Evolutionary conservation across 1,140 invertebrate genomes (phyloP), one percentile per base, ranked within the genome.

Genomic region (Oreohelix idahoensis): DNA sequence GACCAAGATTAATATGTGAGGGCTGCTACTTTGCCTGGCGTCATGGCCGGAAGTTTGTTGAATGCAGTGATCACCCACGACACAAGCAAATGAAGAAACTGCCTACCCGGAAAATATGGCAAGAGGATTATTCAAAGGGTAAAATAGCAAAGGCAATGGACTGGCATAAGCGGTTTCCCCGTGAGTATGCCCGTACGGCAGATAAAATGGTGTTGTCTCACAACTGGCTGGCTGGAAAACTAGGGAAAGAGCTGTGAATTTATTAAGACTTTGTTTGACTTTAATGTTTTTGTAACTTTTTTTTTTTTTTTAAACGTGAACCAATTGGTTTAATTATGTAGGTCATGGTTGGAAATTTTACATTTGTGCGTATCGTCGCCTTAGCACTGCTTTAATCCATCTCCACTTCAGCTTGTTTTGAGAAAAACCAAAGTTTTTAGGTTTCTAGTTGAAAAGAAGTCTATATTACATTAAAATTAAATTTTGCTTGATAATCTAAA

Each of bases 41-140:
- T 79, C 93, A 96, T 89, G 94, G 95, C 83, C 93, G 95, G 51
- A 88, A 95, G 84, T 96, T 95, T 92, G 94, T 96, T 70, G 94
- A 96, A 75, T 97, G 96, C 88, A 94, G 95, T 86, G 95, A 94
- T 35, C 94, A 95, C 90, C 95, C 95, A 53, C 93, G 96, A 77
- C 96, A 97, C 87, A 97, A 97, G 88, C 96, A 96, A 93, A 95
- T 95, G 94, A 91, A 94, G 39, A 95, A 94, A 92, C 93, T 94
- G 78, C 92, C 94, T 26, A 82, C 83, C 58, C 49, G 74, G n/a
- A 79, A 86, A 23, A 38, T 86, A 26, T 86, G 82, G 73, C 82
- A 77, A 74, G 86, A 87, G 51, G 85, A 87, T 69, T 86, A 83
- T 39, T 79, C 84, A n/a, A 83, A 79, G 42, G 84, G 84, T 4